phyloP scores from a whole-genome alignment of 2,888 invertebrate species.

The Carterocephalus palaemon region DNA sequence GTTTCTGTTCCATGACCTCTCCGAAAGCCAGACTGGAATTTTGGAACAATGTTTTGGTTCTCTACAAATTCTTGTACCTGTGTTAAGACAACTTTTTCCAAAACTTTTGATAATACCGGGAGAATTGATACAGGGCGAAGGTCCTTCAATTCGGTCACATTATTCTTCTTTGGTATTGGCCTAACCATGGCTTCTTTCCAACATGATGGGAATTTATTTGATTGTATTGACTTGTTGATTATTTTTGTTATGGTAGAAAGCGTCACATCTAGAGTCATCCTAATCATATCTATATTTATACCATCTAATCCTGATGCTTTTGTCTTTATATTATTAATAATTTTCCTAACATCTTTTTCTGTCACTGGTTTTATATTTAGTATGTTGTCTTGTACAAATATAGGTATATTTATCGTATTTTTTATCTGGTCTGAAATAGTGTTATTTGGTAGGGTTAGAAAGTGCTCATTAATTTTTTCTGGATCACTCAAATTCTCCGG shows the following conservation, averaged over 20 bases:
- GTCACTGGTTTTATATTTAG: not conserved
- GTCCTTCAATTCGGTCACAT: conserved; percentile 24
- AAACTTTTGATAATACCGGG: conserved; percentile 18
- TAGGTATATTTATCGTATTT: too few relatives aligned
- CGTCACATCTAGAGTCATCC: conserved; percentile 19
- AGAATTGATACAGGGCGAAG: too few relatives aligned
- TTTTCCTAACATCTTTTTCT: conserved; percentile 9
- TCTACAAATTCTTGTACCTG: conserved; percentile 22
- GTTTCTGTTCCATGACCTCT: conserved; percentile 22
- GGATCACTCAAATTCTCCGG: not conserved
- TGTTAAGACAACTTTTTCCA: conserved; percentile 19
- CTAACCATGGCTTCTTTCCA: conserved; percentile 35
- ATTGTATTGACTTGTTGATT: conserved; percentile 25
- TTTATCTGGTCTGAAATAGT: too few relatives aligned
- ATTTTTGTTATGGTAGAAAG: conserved; percentile 24
- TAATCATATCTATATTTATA: conserved; percentile 28
- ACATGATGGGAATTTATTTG: conserved; percentile 27
- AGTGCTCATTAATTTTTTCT: conserved; percentile 2
- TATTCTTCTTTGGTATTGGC: conserved; percentile 34
- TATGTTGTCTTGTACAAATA: not conserved
- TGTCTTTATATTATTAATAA: conserved; percentile 13
- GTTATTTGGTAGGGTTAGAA: not conserved
- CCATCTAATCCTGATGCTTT: conserved; percentile 24
- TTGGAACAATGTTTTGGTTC: conserved; percentile 8
- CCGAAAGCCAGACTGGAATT: conserved; percentile 6